These are phyloP conservation scores for Monomorium pharaonis DNA, from an alignment of 1,140 invertebrate genomes.

Conservation along the genomic window DNA sequence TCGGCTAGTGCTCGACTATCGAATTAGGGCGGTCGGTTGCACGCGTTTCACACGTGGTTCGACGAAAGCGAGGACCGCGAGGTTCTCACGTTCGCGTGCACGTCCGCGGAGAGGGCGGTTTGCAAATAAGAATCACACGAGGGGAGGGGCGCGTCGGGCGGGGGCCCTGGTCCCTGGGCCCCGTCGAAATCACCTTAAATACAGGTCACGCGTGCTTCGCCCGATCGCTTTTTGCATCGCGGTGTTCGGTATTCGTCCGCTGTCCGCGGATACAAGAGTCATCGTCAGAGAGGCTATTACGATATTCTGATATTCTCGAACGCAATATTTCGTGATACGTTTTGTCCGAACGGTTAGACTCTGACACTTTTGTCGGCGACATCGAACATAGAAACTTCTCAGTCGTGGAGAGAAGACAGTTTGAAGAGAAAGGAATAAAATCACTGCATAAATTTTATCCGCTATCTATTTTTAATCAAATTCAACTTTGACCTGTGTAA, in stretches of 20 bases:
- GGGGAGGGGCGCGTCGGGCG: background rate
- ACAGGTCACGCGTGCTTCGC: constrained; percentile 74
- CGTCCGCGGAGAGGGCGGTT: constrained; percentile 32
- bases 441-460: background rate
- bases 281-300: constrained; percentile 65
- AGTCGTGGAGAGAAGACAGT: no score
- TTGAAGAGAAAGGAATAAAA: background rate
- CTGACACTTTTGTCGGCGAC: constrained; percentile 14
- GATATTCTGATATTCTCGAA: constrained; percentile 24
- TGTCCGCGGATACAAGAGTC: constrained; percentile 65
- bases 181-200: constrained; percentile 68
- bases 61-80: constrained; percentile 14
- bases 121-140: constrained; percentile 65
- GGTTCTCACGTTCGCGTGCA: constrained; percentile 77
- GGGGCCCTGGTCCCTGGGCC: background rate
- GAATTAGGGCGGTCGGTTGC: constrained; percentile 38
- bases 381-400: background rate
- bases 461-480: background rate
- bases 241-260: constrained; percentile 57
- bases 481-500: no score
- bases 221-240: constrained; percentile 17
- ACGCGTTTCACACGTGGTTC: constrained; percentile 51
- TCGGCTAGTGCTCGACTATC: constrained; percentile 40
- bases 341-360: constrained; percentile 14
- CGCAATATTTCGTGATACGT: background rate